Percentiles rank a stretch among this genome's conserved stretches.
Conservation (phyloP, 2,113 vertebrate species). For the Amazona vittata region DNA sequence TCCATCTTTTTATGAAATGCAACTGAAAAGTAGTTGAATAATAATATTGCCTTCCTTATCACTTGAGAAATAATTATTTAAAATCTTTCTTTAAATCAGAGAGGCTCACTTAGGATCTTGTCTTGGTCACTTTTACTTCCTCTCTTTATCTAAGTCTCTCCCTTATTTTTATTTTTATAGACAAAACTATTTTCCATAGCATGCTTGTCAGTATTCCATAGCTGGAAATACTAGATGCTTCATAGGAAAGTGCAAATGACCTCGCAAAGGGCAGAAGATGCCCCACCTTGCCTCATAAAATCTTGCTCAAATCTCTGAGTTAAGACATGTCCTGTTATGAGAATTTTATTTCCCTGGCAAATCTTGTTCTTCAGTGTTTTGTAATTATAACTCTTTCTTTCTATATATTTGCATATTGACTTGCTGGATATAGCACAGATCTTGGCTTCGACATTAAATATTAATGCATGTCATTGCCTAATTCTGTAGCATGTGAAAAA, state of each 20-base stretch:
- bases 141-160: not conserved
- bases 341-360: not conserved
- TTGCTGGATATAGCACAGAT: not conserved
- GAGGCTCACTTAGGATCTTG: not conserved
- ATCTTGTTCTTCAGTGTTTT: not conserved
- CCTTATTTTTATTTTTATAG: not conserved
- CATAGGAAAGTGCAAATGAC: not conserved
- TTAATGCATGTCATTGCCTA: not conserved
- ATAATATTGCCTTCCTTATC: not conserved
- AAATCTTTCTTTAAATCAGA: not conserved
- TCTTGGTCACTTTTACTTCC: not conserved
- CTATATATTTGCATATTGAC: not conserved
- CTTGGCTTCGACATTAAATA: not conserved
- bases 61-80: not conserved
- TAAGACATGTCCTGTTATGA: not conserved
- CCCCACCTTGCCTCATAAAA: not conserved
- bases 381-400: not conserved
- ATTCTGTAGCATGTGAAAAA: not conserved
- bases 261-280: not conserved
- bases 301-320: not conserved
- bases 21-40: slow-evolving; percentile 20
- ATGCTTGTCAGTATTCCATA: not conserved
- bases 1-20: not conserved
- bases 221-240: not conserved
- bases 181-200: not conserved